Percentiles rank a stretch among this genome's conserved stretches.
These are phyloP conservation scores for Antigone vipio DNA, from an alignment of 2,113 vertebrate species.

Conservation along the genomic window DNA sequence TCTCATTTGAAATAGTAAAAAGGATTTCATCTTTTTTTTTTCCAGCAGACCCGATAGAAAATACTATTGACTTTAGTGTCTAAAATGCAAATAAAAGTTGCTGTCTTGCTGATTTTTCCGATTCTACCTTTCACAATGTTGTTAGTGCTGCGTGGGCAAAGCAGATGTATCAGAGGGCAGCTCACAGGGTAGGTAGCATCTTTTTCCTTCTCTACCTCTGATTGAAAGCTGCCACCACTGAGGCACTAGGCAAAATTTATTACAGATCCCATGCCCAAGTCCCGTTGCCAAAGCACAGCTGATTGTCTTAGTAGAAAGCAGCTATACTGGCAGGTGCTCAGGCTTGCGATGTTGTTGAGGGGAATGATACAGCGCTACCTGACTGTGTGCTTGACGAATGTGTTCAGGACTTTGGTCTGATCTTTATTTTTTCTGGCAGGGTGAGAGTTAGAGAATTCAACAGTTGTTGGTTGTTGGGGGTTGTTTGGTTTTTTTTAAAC, in stretches of 20 bases:
- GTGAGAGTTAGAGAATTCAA: background rate
- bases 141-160: background rate
- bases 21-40: background rate
- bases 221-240: background rate
- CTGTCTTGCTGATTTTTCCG: background rate
- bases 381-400: background rate
- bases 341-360: background rate
- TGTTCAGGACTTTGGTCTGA: background rate
- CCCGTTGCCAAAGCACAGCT: background rate
- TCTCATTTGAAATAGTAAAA: background rate
- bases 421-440: slow-evolving; percentile 35
- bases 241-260: background rate
- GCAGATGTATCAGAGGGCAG: background rate
- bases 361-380: background rate
- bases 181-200: background rate
- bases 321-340: background rate
- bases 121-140: background rate
- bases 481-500: background rate
- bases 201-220: background rate
- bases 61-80: background rate
- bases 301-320: background rate
- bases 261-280: background rate
- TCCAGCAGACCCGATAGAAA: background rate
- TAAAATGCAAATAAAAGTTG: slow-evolving; percentile 7
- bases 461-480: background rate